Evolutionary conservation across 2,888 invertebrate genomes (phyloP).

Genomic region (Bombyx huttoni): DNA sequence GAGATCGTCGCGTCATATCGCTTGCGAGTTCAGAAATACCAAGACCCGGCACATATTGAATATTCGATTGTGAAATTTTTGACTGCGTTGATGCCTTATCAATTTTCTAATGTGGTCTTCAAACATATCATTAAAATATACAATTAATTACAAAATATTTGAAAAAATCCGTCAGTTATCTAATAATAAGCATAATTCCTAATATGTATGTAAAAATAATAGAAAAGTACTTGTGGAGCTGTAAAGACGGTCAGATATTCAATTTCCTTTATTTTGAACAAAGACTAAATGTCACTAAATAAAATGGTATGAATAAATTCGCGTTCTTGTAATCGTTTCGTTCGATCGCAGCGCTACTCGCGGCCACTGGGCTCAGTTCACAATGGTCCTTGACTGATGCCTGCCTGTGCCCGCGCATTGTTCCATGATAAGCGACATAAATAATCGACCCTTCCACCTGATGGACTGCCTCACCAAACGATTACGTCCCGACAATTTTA

Average conservation of each 20-base stretch:
- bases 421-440: constrained; percentile 52
- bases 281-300: neutral
- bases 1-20: constrained; percentile 19
- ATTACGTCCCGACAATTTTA: constrained; percentile 29
- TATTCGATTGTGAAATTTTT: neutral
- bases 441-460: constrained; percentile 43
- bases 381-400: constrained; percentile 38
- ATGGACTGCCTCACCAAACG: constrained; percentile 33
- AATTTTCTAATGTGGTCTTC: too few species aligned
- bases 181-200: too few species aligned
- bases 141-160: too few species aligned
- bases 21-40: constrained; percentile 2
- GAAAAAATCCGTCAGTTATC: too few species aligned
- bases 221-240: too few species aligned
- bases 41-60: neutral
- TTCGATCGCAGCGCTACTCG: neutral
- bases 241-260: too few species aligned
- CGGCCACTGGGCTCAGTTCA: constrained; percentile 12
- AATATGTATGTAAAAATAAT: too few species aligned
- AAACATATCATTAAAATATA: too few species aligned
- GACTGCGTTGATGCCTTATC: neutral
- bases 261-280: neutral
- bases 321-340: constrained; percentile 11
- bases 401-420: constrained; percentile 37
- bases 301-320: constrained; percentile 11